Conservation (phyloP, 2,888 invertebrate genomes). For the Nomada ruficornis region DNA sequence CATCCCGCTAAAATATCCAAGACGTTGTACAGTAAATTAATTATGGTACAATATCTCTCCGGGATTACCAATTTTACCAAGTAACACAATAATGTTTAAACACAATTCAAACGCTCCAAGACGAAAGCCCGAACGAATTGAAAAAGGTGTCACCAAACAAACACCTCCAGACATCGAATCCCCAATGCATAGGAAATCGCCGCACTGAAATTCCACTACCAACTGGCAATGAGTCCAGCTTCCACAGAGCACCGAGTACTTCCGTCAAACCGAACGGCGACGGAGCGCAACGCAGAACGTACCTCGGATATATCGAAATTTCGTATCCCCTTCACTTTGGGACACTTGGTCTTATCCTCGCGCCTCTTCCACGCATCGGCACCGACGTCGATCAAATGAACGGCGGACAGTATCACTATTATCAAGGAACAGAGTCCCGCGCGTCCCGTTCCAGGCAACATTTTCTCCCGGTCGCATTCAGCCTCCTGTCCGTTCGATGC, state of each 20-base stretch:
- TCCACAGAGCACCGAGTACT: neutral
- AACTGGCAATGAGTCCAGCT: neutral
- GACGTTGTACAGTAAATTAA: neutral
- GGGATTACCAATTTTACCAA: neutral
- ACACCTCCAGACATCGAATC: no score
- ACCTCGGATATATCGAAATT: constrained; percentile 92
- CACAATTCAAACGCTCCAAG: neutral
- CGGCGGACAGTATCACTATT: constrained; percentile 54
- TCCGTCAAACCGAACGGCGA: neutral
- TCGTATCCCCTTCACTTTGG: constrained; percentile 91
- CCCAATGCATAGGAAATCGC: neutral
- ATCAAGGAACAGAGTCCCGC: constrained; percentile 52
- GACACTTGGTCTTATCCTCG: constrained; percentile 90
- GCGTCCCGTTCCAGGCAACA: constrained; percentile 56
- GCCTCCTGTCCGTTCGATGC: constrained; percentile 38
- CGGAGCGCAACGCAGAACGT: constrained; percentile 11
- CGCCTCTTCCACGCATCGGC: constrained; percentile 82
- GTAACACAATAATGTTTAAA: neutral
- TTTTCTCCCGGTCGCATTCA: constrained; percentile 64
- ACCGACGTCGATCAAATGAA: constrained; percentile 48
- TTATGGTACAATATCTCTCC: neutral
- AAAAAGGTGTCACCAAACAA: no score
- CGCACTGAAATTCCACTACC: neutral
- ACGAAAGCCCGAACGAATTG: no score
- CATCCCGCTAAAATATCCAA: neutral